Evolutionary conservation across 2,797 vertebrate species (phyloP).

Genomic region (Mormyrops boulengeri): DNA sequence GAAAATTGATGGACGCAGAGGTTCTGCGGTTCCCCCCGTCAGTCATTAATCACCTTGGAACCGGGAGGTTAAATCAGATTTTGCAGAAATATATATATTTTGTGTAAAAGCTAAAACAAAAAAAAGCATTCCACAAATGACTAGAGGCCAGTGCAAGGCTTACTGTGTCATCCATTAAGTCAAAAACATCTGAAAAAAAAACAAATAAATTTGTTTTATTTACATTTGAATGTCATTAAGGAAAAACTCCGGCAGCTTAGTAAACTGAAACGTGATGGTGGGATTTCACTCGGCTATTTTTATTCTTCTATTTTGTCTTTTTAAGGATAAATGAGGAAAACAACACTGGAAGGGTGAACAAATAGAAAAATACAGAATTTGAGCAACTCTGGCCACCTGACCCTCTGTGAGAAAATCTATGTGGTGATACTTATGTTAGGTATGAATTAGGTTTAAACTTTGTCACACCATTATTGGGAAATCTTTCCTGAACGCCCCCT

Average conservation of each 20-base stretch:
- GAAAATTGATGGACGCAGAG: background rate
- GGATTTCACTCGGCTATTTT: background rate
- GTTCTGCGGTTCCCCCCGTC: background rate
- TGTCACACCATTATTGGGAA: background rate
- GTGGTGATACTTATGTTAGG: background rate
- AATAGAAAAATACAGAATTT: background rate
- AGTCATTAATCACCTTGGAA: background rate
- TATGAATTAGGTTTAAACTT: background rate
- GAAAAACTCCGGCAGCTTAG: background rate
- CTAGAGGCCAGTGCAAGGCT: background rate
- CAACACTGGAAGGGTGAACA: background rate
- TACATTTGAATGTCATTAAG: background rate
- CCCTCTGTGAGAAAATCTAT: background rate
- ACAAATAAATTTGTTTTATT: background rate
- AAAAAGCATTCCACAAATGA: background rate
- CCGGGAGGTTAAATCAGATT: background rate
- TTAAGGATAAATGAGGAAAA: background rate
- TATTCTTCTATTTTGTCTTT: background rate
- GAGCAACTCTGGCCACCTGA: background rate
- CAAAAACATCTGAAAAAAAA: background rate
- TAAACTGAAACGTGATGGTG: background rate
- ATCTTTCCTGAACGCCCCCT: background rate
- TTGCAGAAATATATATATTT: background rate
- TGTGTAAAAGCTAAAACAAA: background rate
- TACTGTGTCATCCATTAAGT: background rate